Evolutionary conservation across 1,140 invertebrate genomes (phyloP), one percentile per base, ranked within the genome.

Genomic region (Marisa cornuarietis): DNA sequence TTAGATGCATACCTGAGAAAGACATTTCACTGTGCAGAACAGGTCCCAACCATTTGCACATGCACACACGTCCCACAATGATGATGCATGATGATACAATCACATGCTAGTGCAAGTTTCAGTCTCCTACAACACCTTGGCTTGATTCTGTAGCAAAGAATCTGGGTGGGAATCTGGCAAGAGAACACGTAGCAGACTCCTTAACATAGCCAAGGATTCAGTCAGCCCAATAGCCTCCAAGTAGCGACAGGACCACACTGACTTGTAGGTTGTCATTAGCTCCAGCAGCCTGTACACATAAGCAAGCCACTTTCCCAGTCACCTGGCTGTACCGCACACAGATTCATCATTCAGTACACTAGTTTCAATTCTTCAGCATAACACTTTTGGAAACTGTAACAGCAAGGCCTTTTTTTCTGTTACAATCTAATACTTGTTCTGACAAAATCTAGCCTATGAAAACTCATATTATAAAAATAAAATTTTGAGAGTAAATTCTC

Each of bases 211-310:
- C 8, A 86, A n/a, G 42, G 87, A 86, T 42, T 88, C 87, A 8
- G 79, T 42, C 42, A 85, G 73, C n/a, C 87, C 87, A n/a, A 78
- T 42, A 22, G 75, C 52, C 6, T 81, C 76, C 68, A 85, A 61
- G 76, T 86, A 85, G 49, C 83, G 74, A 24, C 79, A 81, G 16
- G 80, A 76, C 87, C 87, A 88, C 6, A 85, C 82, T 71, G 73
- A 68, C 52, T 82, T 82, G 71, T 85, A 87, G 10, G 79, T 76
- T 76, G 83, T 83, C 68, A 84, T 81, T 42, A 87, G 24, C 72
- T 86, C 87, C 49, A 88, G 81, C n/a, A 88, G 78, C 62, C 87
- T 88, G 79, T 42, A 80, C 66, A 76, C 31, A 68, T 26, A 76
- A 75, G 71, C n/a, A 79, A 49, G 68, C 31, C 31, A 2, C 6